Base-by-base conservation (phyloP, 2,888 invertebrate species). In the Listrodromus nycthemerus region DNA sequence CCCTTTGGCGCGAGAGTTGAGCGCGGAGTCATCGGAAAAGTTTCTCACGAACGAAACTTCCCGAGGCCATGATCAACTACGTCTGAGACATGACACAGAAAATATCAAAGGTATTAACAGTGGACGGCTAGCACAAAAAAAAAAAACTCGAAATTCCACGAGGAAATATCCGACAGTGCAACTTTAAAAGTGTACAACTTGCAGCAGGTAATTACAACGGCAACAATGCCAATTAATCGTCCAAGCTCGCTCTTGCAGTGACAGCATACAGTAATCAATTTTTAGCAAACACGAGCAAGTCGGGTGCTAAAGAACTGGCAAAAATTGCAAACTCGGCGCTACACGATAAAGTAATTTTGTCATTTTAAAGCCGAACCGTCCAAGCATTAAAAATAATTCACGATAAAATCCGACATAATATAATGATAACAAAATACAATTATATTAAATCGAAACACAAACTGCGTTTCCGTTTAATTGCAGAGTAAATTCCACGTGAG, bases 1-100 rank as follows among this genome's bases (percentile, higher is more conserved):
- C 24, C 24, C 4, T 55, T 21, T 55, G 24, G 1, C 27, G 30
- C 58, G 1, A 24, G 50, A 52, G 24, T 45, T n/a, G 21, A 66
- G 71, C 58, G 82, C 52, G 21, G 41, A 69, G 73, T 61, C 50
- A 61, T 48, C 48, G 73, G 52, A 67, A 82, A 79, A 82, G 82
- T 82, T 82, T 69, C 37, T 48, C 55, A 48, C n/a, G 45, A 45
- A 48, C 33, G 58, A 50, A 75, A 83, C 69, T 75, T 79, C 74
- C 48, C 65, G 74, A 69, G 45, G 61, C 70, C 65, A 80, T 66
- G 79, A 24, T 58, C 79, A 65, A 33, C 69, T 41, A 4, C 4
- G 41, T 75, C 63, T 65, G 41, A 65, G 45, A 37, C 37, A 37
- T 52, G 63, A 30, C 37, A 61, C 41, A 33, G 16, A 10, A 61